Evolutionary conservation across 37 sponge, comb jelly and placozoan genomes (phyloP), one percentile per base, ranked within the genome.

Genomic region (Dysidea cf. avara): DNA sequence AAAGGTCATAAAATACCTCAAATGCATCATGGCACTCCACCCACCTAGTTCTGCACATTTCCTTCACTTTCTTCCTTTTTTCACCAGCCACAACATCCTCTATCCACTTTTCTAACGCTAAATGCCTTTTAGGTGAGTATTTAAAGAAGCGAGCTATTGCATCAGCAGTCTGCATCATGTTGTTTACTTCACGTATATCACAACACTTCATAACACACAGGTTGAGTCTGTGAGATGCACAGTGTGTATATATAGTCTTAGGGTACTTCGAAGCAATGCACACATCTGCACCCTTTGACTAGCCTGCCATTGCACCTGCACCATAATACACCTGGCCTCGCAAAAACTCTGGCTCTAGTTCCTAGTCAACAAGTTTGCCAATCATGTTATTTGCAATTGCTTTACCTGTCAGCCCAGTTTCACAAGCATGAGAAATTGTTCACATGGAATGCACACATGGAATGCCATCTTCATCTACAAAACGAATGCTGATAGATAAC

Each of bases 221-320:
- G n/a, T n/a, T n/a, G n/a, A n/a, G n/a, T n/a, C n/a, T n/a, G n/a
- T n/a, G n/a, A n/a, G n/a, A n/a, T n/a, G n/a, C n/a, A n/a, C 56
- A 7, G 53, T 6, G 80, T n/a, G n/a, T n/a, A n/a, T n/a, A n/a
- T n/a, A n/a, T n/a, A n/a, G n/a, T n/a, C 72, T 64, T 76, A 48
- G 77, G 69, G 64, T 68, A 69, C 51, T 77, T 54, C 25, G 50
- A 47, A 52, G 29, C 29, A 55, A 85, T 80, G 26, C 67, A 68
- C 40, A 80, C 80, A 51, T 34, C 74, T 34, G 50, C 66, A 55
- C 86, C 86, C 54, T 61, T 46, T 48, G 26, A 35, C 36, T 26
- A 50, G 5, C 85, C 85, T 30, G 69, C 68, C 85, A 78, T 84
- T 32, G 67, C 66, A 16, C 71, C 85, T 64, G 85, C 85, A 22